Conservation (phyloP, 2,113 vertebrate species). For the Burhinus bistriatus region DNA sequence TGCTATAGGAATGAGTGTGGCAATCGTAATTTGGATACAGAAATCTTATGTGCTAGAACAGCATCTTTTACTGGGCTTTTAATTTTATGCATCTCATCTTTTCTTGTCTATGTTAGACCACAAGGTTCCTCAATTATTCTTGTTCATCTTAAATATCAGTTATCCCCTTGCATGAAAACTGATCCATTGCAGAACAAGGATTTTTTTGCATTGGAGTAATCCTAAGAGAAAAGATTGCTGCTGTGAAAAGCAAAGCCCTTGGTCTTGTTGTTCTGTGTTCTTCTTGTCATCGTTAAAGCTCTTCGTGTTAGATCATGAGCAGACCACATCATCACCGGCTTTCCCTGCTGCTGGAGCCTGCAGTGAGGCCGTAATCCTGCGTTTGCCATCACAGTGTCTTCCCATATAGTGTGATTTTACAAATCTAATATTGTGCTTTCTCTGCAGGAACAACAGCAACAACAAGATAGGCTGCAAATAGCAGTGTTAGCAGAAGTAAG, state of each 20-base stretch:
- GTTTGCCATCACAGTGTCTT: neutral
- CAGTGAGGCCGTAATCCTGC: conserved; percentile 4
- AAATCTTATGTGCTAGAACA: neutral
- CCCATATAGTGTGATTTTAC: conserved; percentile 3
- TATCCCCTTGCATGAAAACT: neutral
- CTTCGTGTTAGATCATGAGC: neutral
- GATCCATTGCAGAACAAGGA: neutral
- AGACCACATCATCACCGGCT: neutral
- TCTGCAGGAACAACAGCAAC: conserved; percentile 4
- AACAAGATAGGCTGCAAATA: neutral
- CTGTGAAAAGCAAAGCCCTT: neutral
- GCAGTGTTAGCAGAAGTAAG: neutral
- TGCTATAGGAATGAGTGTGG: neutral
- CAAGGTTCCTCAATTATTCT: neutral
- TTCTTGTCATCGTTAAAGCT: conserved; percentile 14
- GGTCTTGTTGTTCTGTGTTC: neutral
- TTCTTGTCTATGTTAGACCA: neutral
- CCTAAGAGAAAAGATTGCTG: neutral
- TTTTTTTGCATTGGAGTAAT: neutral
- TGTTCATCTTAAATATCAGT: neutral
- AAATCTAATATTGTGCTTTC: conserved; percentile 17
- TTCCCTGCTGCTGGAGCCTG: conserved; percentile 32
- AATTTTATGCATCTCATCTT: neutral
- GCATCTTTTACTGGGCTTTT: neutral
- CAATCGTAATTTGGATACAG: neutral